A percentile compares a stretch with the other conserved stretches of the same genome.
phyloP scores from a whole-genome alignment of 2,797 vertebrate species.

The Cirrhinus mrigala region DNA sequence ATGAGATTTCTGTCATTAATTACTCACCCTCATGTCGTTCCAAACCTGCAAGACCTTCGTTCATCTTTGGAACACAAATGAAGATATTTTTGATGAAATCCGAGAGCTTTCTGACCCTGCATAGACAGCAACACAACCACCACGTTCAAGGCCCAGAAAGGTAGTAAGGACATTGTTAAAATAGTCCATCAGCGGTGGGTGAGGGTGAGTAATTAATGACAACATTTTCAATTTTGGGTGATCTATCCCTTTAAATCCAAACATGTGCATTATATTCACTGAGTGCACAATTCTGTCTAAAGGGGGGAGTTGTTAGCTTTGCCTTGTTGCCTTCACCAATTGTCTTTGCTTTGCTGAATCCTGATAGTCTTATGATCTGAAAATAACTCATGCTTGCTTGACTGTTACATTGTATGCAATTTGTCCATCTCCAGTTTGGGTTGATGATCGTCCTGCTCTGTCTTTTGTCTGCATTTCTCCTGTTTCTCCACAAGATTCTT shows the following conservation, averaged over 20 bases:
- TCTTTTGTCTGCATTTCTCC: slow-evolving; percentile 34
- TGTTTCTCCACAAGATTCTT: slow-evolving; percentile 75
- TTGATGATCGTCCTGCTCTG: slow-evolving; percentile 5
- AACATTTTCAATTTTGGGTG: not conserved
- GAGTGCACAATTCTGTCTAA: slow-evolving; percentile 1
- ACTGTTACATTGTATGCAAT: slow-evolving; percentile 17
- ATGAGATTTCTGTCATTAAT: too few relatives aligned
- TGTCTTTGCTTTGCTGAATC: slow-evolving; percentile 41
- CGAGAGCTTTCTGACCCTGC: too few relatives aligned
- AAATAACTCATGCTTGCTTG: slow-evolving; percentile 40
- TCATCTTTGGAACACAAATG: too few relatives aligned
- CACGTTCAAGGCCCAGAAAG: too few relatives aligned
- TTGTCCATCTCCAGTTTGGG: not conserved
- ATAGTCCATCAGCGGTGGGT: too few relatives aligned
- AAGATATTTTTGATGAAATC: too few relatives aligned
- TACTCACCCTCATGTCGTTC: too few relatives aligned
- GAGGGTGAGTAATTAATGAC: not conserved
- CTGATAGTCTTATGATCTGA: slow-evolving; percentile 44
- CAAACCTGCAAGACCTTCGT: too few relatives aligned
- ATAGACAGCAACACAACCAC: too few relatives aligned
- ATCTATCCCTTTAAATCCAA: not conserved
- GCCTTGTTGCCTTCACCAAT: slow-evolving; percentile 5
- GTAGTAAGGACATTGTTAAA: too few relatives aligned
- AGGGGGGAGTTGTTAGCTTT: slow-evolving; percentile 1
- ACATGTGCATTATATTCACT: not conserved